Evolutionary conservation across 2,888 invertebrate species (phyloP).

Genomic region (Tenthredo amoena): DNA sequence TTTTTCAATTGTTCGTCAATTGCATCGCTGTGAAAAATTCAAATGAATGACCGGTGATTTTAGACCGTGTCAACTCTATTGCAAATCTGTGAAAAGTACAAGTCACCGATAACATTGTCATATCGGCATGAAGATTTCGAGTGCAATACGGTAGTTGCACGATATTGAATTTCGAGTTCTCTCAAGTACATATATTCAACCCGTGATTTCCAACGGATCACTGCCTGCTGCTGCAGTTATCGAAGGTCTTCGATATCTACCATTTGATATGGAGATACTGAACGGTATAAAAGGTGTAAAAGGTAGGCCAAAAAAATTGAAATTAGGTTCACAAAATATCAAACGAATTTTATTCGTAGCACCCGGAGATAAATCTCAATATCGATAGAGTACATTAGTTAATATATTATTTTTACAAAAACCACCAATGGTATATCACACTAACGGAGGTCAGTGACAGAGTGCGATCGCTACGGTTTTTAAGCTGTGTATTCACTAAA

Average conservation of each 20-base stretch:
- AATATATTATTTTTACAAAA: too few relatives aligned
- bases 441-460: too few relatives aligned
- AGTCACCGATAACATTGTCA: not conserved
- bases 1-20: not conserved
- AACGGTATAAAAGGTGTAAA: too few relatives aligned
- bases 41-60: not conserved
- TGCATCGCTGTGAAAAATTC: not conserved
- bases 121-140: not conserved
- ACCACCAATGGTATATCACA: too few relatives aligned
- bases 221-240: not conserved
- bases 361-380: too few relatives aligned
- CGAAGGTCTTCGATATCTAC: not conserved
- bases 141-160: not conserved
- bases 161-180: not conserved
- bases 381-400: too few relatives aligned
- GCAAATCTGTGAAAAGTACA: not conserved
- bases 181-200: too few relatives aligned
- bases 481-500: too few relatives aligned
- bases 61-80: not conserved
- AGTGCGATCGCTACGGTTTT: too few relatives aligned
- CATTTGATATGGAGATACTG: not conserved
- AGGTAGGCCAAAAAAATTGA: not conserved
- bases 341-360: not conserved
- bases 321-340: not conserved
- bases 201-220: not conserved